Base-by-base conservation (phyloP, 2,797 vertebrate species). In the Tachyglossus aculeatus region DNA sequence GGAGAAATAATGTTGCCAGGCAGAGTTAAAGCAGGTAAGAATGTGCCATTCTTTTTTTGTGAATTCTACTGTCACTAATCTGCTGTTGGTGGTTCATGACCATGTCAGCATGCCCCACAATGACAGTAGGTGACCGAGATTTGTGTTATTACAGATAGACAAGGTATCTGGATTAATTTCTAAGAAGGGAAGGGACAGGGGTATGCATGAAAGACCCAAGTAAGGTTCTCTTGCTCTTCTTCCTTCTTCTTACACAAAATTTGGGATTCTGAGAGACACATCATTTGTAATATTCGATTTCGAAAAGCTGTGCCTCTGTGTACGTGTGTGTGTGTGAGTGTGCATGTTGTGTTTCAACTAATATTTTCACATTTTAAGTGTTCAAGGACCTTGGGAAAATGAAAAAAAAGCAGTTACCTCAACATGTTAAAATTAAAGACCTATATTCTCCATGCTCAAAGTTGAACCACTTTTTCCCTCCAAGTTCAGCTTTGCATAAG, bases 21-120 rank as follows among this genome's bases (percentile, higher is more conserved):
- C n/a, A n/a, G n/a, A n/a, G n/a, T n/a, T n/a, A n/a, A n/a, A n/a
- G n/a, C n/a, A n/a, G n/a, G n/a, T n/a, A n/a, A n/a, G n/a, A n/a
- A n/a, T n/a, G n/a, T n/a, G n/a, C n/a, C n/a, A n/a, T 71, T 86
- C 80, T 65, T 79, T 64, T 77, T 88, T 66, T 82, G 31, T 92
- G 89, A 92, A 80, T 92, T 72, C 67, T 78, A 82, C 88, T 80
- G 71, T 77, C 80, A 88, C 72, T 88, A 77, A 88, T 85, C 67
- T 86, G 73, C 61, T 65, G 80, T 1, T 77, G 82, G 67, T 0
- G 13, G 67, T 82, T 80, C 68, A 87, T 54, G 67, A 43, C 53
- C 37, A 66, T 89, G 71, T 48, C 74, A 67, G 82, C 78, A 80
- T 85, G 84, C 89, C 88, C 82, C 55, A 51, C 11, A 59, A 33